These are phyloP conservation scores for Oscheius sp. DNA, from an alignment of 2,888 invertebrate species.

Conservation along the genomic window DNA sequence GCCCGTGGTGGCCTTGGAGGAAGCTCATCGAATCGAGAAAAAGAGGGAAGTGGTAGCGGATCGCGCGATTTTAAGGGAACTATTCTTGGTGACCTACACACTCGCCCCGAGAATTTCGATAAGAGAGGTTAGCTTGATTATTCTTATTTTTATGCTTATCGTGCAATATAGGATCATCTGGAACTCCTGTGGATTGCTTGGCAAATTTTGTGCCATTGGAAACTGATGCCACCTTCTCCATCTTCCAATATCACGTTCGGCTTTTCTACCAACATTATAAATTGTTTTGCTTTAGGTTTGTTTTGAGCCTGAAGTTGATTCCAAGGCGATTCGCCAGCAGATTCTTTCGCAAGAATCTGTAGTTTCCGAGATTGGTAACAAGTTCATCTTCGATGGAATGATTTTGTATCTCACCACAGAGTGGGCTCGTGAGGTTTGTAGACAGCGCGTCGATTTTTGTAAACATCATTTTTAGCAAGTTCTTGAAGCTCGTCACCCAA, in stretches of 20 bases:
- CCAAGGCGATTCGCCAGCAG: constrained; percentile 42
- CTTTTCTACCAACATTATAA: too few species aligned
- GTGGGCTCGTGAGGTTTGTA: constrained; percentile 37
- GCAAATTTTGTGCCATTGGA: constrained; percentile 55
- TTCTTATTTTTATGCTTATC: too few species aligned
- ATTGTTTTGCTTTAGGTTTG: too few species aligned
- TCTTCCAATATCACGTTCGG: constrained; percentile 57
- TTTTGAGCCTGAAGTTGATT: constrained; percentile 52
- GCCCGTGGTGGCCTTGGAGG: constrained; percentile 4
- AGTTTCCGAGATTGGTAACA: constrained; percentile 41
- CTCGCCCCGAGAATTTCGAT: constrained; percentile 42
- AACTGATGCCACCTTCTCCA: constrained; percentile 39
- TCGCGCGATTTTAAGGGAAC: constrained; percentile 36
- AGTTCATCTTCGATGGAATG: constrained; percentile 68
- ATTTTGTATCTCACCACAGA: constrained; percentile 52
- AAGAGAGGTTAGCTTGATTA: constrained; percentile 38
- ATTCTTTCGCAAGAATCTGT: constrained; percentile 41
- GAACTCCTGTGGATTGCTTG: constrained; percentile 34
- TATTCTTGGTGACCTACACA: constrained; percentile 54
- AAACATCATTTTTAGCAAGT: constrained; percentile 40
- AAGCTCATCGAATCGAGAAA: neutral
- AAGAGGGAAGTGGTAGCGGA: neutral
- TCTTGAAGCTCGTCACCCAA: constrained; percentile 47
- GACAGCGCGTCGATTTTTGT: neutral
- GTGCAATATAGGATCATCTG: constrained; percentile 45